Evolutionary conservation across 2,888 invertebrate species (phyloP).

Genomic region (Tetragonula carbonaria): DNA sequence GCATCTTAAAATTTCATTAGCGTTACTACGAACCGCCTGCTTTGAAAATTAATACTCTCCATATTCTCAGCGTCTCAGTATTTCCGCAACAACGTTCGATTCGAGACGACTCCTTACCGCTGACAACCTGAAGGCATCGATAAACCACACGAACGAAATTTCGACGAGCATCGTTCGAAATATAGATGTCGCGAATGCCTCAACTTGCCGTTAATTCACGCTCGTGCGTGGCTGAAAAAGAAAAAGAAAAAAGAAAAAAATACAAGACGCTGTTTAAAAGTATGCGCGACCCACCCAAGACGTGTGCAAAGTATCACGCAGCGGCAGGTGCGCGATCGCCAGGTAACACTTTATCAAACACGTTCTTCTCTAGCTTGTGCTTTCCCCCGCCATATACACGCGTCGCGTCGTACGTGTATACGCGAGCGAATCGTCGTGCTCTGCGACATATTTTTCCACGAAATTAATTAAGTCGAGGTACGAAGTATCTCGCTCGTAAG

Average conservation of each 20-base stretch:
- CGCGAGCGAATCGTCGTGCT: constrained; percentile 1
- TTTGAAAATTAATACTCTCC: no score
- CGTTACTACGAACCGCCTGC: background rate
- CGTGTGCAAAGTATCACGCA: constrained; percentile 49
- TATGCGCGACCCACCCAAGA: constrained; percentile 26
- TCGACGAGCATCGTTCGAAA: background rate
- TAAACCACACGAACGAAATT: constrained; percentile 1
- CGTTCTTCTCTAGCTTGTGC: constrained; percentile 46
- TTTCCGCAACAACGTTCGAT: background rate
- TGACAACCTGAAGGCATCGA: background rate
- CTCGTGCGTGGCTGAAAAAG: constrained; percentile 27
- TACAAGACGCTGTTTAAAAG: constrained; percentile 21
- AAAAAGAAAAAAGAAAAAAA: background rate
- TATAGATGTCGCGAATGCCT: background rate
- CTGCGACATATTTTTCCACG: constrained; percentile 49
- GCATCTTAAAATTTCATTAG: background rate
- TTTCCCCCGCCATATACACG: constrained; percentile 1
- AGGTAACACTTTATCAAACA: constrained; percentile 55
- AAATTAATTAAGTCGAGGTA: constrained; percentile 51
- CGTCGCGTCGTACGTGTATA: background rate
- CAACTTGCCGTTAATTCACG: constrained; percentile 47
- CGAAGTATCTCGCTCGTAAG: constrained; percentile 25
- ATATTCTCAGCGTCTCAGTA: background rate
- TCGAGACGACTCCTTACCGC: background rate
- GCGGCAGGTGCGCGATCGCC: constrained; percentile 62